Evolutionary conservation across 2,113 vertebrate genomes (phyloP), one percentile per base, ranked within the genome.

Genomic region (Chamaetylas fuelleborni): DNA sequence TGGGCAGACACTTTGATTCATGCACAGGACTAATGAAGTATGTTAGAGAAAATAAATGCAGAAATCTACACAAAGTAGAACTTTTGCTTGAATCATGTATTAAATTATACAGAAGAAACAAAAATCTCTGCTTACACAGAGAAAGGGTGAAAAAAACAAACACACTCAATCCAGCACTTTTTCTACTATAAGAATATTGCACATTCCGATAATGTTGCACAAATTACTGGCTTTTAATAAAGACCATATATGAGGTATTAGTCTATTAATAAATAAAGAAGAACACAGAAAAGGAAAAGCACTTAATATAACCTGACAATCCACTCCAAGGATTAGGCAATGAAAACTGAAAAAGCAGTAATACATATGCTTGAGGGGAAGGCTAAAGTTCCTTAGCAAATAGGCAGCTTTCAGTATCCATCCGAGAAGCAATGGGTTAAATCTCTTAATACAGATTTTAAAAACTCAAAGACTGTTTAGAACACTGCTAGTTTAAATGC

Each of bases 191-290:
- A 97, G 96, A 96, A 98, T 98, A 98, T 98, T 98, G 98, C 98
- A 98, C 98, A 87, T 98, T 94, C 91, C 88, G 36, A 95, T 91
- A 98, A 93, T 14, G 96, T 97, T 97, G 94, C 96, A 98, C 95
- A 95, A 94, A 86, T 96, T 93, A 98, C 97, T 98, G 97, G 97
- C 97, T 98, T 97, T 97, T 95, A 93, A 97, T 96, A 97, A 96
- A 97, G 94, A 93, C 96, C 96, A 96, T 95, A 96, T 81, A 96
- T 97, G 98, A 98, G 98, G 98, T 98, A 98, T 98, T 97, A 98
- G 97, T 98, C 96, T 95, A 97, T 97, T 94, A 97, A 97, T 97
- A 98, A 97, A 97, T 97, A 97, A 97, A 97, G 83, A 67, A 92
- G 87, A 92, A 96, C 65, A 89, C 45, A 9, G 54, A 93, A 92